Conservation (phyloP, 2,797 vertebrate genomes). For the Poecilia velifera region DNA sequence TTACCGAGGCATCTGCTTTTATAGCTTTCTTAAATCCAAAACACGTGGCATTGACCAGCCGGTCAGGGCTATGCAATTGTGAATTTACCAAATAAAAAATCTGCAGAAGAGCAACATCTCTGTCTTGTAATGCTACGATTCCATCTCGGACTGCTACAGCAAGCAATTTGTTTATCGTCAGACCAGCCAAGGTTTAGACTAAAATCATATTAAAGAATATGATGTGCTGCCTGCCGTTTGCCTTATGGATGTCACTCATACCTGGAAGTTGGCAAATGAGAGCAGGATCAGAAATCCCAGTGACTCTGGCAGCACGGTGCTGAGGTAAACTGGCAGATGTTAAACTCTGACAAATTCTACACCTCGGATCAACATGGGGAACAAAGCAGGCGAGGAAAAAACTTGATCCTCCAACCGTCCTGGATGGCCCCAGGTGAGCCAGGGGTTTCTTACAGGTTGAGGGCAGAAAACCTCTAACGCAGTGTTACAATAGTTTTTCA, state of each 20-base stretch:
- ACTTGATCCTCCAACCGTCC: conserved; percentile 71
- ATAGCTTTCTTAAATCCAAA: conserved; percentile 62
- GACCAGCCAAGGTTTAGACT: background rate
- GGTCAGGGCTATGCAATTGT: conserved; percentile 43
- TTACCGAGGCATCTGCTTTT: conserved; percentile 74
- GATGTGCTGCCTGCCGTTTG: conserved; percentile 38
- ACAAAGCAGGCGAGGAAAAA: conserved; percentile 68
- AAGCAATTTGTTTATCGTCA: background rate
- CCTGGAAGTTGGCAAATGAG: conserved; percentile 50
- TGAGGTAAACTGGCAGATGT: conserved; percentile 60
- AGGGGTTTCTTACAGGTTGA: conserved; percentile 66
- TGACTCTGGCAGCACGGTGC: conserved; percentile 37
- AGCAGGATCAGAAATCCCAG: conserved; percentile 37
- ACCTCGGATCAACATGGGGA: conserved; percentile 54
- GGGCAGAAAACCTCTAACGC: conserved; percentile 37
- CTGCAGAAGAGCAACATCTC: conserved; percentile 18
- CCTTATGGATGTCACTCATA: conserved; percentile 39
- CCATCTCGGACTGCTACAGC: conserved; percentile 19
- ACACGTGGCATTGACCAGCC: conserved; percentile 37
- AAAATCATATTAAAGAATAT: conserved; percentile 14
- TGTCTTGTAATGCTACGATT: background rate
- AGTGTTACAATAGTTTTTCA: too few species aligned
- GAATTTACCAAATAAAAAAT: conserved; percentile 37
- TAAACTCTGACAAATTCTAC: conserved; percentile 54
- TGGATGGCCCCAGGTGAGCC: conserved; percentile 50